Conservation (phyloP, 2,113 vertebrate species). For the Plecturocebus donacophilus region DNA sequence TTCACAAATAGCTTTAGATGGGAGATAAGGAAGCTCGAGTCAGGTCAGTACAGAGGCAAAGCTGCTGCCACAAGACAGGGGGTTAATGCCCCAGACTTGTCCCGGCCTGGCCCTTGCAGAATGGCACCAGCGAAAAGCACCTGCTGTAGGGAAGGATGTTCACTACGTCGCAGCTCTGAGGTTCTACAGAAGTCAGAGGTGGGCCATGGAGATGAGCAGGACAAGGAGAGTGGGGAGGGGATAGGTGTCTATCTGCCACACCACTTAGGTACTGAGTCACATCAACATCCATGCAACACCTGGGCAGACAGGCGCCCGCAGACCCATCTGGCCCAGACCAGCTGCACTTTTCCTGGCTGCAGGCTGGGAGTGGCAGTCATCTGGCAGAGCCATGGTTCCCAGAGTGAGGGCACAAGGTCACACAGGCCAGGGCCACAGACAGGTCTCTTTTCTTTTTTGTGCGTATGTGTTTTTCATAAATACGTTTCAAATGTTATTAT, state of each 20-base stretch:
- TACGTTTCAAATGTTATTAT: background rate
- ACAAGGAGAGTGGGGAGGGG: accelerated
- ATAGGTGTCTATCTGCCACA: background rate
- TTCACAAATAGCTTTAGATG: conserved; percentile 14
- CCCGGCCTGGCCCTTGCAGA: background rate
- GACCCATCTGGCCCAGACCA: background rate
- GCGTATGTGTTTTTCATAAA: background rate
- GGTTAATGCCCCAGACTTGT: background rate
- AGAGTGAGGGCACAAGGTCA: background rate
- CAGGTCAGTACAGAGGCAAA: background rate
- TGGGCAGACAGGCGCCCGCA: conserved; percentile 31
- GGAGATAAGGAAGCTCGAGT: conserved; percentile 18
- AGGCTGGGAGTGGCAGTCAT: background rate
- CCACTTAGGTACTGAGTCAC: background rate
- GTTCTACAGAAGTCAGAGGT: background rate
- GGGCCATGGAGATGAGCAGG: too few relatives aligned
- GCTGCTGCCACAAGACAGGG: background rate
- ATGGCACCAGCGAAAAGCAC: background rate
- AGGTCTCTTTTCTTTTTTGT: background rate
- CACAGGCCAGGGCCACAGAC: background rate
- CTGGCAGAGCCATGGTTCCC: background rate
- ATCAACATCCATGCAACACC: background rate
- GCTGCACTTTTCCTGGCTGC: background rate
- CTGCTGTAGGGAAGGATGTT: background rate
- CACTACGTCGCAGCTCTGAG: background rate